These are phyloP conservation scores for Drosophila kuntzei DNA, from an alignment of 2,888 invertebrate genomes.

Conservation along the genomic window DNA sequence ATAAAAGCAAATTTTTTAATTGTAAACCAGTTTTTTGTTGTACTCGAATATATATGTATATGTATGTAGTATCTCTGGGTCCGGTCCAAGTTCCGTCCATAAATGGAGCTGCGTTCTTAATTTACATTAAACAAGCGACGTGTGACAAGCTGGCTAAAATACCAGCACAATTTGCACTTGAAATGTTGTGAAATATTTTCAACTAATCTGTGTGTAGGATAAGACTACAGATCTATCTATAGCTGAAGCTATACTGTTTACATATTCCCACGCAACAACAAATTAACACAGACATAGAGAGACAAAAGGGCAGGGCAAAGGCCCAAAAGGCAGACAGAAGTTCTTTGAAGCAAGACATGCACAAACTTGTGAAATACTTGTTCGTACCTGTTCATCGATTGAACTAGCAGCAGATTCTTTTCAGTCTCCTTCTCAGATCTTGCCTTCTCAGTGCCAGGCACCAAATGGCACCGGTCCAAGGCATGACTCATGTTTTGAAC, in stretches of 20 bases:
- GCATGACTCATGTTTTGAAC: conserved; percentile 57
- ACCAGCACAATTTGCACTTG: conserved; percentile 54
- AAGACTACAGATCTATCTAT: conserved; percentile 16
- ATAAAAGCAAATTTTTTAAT: conserved; percentile 68
- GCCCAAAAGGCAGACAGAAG: conserved; percentile 6
- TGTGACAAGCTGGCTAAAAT: conserved; percentile 56
- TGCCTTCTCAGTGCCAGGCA: conserved; percentile 38
- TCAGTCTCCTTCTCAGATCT: background rate
- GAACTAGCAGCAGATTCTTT: conserved; percentile 28
- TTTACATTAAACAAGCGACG: conserved; percentile 64
- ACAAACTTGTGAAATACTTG: conserved; percentile 68
- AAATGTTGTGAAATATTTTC: conserved; percentile 68
- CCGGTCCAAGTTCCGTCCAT: conserved; percentile 60
- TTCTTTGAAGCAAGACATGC: conserved; percentile 47
- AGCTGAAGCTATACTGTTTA: background rate
- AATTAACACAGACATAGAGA: conserved; percentile 36
- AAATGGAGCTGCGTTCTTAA: conserved; percentile 63
- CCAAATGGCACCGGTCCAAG: conserved; percentile 31
- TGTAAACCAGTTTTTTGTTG: conserved; percentile 66
- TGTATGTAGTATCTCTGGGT: conserved; percentile 14
- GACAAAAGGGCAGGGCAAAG: conserved; percentile 36
- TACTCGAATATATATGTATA: background rate
- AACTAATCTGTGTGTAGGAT: conserved; percentile 56
- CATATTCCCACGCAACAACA: conserved; percentile 56
- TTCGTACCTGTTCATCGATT: conserved; percentile 41